phyloP scores from a whole-genome alignment of 2,113 vertebrate genomes.

The Osmerus mordax region DNA sequence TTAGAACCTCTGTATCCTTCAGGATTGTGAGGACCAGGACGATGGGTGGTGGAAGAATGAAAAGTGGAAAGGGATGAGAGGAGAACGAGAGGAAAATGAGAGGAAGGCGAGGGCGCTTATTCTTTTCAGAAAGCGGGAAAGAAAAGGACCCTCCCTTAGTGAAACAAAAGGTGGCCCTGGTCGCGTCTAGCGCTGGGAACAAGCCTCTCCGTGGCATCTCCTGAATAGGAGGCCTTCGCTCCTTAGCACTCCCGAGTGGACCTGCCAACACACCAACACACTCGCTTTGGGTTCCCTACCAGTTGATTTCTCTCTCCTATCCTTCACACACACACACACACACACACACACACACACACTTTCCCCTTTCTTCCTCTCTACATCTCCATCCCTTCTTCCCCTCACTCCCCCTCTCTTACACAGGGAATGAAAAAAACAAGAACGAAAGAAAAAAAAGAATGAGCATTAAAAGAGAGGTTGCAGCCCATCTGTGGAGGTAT shows the following conservation, averaged over 20 bases:
- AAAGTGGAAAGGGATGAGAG: neutral
- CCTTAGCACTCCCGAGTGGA: slow-evolving; percentile 44
- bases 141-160: slow-evolving; percentile 39
- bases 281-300: too few relatives aligned
- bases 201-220: slow-evolving; percentile 47
- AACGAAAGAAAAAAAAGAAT: too few relatives aligned
- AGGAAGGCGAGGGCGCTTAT: slow-evolving; percentile 26
- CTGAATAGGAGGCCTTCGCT: slow-evolving; percentile 62
- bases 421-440: slow-evolving; percentile 9
- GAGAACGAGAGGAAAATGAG: slow-evolving; percentile 2
- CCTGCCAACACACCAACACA: slow-evolving; percentile 46
- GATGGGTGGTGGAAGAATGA: slow-evolving; percentile 4
- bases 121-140: slow-evolving; percentile 26
- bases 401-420: slow-evolving; percentile 32
- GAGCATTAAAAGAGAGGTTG: neutral
- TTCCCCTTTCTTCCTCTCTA: neutral
- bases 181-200: slow-evolving; percentile 65
- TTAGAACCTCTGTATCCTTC: slow-evolving; percentile 42
- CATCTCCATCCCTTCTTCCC: slow-evolving; percentile 30
- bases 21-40: slow-evolving; percentile 38
- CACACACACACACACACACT: too few relatives aligned
- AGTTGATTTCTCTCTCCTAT: too few relatives aligned
- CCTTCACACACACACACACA: too few relatives aligned
- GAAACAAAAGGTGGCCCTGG: slow-evolving; percentile 46
- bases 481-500: slow-evolving; percentile 19